Conservation (phyloP, 2,797 vertebrate species). For the Cygnus olor region DNA sequence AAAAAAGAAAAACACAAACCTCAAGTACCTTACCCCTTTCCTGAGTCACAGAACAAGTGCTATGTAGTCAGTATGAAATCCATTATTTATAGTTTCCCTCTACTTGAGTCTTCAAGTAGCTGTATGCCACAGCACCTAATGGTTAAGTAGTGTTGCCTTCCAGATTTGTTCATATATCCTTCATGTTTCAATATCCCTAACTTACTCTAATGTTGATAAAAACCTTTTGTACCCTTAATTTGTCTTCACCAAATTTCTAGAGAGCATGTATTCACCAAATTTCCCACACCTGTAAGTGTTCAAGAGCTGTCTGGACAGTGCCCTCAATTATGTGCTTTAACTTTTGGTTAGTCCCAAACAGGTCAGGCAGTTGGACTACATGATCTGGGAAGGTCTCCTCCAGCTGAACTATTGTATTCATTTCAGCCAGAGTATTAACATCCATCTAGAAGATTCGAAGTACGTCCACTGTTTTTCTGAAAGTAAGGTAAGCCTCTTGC, state of each 20-base stretch:
- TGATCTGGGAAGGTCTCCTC: too few species aligned
- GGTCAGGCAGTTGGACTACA: too few species aligned
- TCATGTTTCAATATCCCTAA: neutral
- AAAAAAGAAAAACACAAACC: neutral
- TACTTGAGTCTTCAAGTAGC: neutral
- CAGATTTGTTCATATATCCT: fast-evolving
- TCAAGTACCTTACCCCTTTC: neutral
- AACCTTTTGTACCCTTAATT: neutral
- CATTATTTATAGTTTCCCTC: neutral
- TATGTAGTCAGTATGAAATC: neutral
- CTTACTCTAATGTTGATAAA: neutral
- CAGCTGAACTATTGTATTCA: neutral
- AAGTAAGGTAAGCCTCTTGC: too few species aligned
- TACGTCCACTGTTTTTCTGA: too few species aligned
- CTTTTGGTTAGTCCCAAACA: too few species aligned
- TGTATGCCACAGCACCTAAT: neutral
- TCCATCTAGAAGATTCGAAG: too few species aligned
- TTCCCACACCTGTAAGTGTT: too few species aligned
- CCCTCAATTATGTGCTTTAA: too few species aligned
- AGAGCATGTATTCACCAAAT: too few species aligned
- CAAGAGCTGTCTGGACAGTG: too few species aligned
- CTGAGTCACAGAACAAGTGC: neutral
- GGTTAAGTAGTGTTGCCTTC: neutral
- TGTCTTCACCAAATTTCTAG: neutral
- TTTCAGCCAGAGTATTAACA: neutral